Evolutionary conservation across 2,888 invertebrate species (phyloP), one percentile per base, ranked within the genome.

Genomic region (Cephus runcator): DNA sequence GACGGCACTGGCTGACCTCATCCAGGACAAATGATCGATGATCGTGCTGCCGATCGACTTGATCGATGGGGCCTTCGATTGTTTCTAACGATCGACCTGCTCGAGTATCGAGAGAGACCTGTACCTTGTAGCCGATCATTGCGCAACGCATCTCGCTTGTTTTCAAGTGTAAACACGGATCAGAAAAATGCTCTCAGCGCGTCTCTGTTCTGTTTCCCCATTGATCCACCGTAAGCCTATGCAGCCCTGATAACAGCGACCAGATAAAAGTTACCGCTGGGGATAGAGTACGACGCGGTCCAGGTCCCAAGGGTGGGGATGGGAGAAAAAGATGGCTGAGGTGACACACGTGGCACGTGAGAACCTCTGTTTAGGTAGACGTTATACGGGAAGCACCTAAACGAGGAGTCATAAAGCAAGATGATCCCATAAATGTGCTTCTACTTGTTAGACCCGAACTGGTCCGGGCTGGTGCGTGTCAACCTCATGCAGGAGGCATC

Each of bases 371-470:
- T 56, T 23, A 3, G 23, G 56, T 56, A 56, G 56, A 56, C 56
- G 56, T 9, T 56, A 23, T 23, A 56, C 2, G 23, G 76, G 73
- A 56, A 76, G 73, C 77, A 56, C 71, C 81, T 80, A 84, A 83
- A 87, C 83, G 83, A 84, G 81, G 82, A 79, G 79, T 82, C 84
- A 83, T 85, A 83, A 86, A 85, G 83, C 83, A 84, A 85, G 84
- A 86, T 82, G 84, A 84, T 87, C 83, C 82, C 83, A 85, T 85
- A 85, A 86, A 86, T 82, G 87, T 81, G 81, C 82, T 85, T 82
- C 83, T 81, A 84, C 82, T 81, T 85, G 84, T 78, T 82, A 82
- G 79, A 69, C 77, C 81, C 81, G 82, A 80, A 79, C 83, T 79
- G 79, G 73, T 77, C 81, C 81, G 81, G 80, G 78, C 84, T 79